Base-by-base conservation (phyloP, 2,113 vertebrate genomes). In the Rhizomys pruinosus region DNA sequence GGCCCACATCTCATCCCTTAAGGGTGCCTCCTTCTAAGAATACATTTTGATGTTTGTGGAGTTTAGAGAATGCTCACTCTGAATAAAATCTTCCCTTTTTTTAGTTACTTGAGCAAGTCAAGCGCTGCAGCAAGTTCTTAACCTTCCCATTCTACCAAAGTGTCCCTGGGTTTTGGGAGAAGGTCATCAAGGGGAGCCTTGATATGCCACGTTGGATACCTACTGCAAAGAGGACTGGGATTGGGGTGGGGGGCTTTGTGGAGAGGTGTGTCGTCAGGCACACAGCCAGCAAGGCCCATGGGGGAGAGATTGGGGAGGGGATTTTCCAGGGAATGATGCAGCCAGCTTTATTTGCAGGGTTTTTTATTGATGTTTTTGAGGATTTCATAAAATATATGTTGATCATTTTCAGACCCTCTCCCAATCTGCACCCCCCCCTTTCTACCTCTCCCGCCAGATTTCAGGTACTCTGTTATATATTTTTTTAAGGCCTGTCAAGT, bases 31-130 rank as follows among this genome's bases (percentile, higher is more conserved):
- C n/a, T 97, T 95, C 93, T 94, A 72, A 74, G 76, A 52, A 13
- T 94, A 88, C 96, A 92, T 96, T 79, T 97, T 96, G 96, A 25
- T 96, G 79, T 97, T 95, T 96, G 68, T 92, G 76, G 93, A 92
- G 74, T 44, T 92, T 96, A 76, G 72, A 92, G 95, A 97, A 95
- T 89, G 95, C 86, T 90, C 89, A 85, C 85, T 97, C 84, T 94
- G 94, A 19, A 92, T 17, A 95, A 85, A 86, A 93, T 95, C 66
- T 80, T 61, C 84, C 81, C n/a, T n/a, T n/a, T 72, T 27, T 92
- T 96, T 94, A 84, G 96, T 96, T 97, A 76, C 72, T 64, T 34
- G 44, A 80, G 63, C 87, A 92, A 90, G 39, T 88, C 95, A 63
- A 22, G 19, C 57, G 29, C 42, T 61, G 16, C 23, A 76, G 93